Conservation (phyloP, 2,888 invertebrate genomes). For the Spisula solida region DNA sequence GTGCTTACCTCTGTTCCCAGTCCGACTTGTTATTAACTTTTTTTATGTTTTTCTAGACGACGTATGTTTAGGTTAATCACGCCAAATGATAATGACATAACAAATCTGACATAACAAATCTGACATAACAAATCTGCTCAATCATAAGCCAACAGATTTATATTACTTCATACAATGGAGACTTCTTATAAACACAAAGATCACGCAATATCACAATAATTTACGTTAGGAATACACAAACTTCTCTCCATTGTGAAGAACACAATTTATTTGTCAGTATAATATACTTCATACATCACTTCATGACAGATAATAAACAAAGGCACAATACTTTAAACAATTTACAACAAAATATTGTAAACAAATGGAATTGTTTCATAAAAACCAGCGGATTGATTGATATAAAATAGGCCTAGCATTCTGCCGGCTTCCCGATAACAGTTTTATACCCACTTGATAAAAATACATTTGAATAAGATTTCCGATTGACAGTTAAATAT, state of each 20-base stretch:
- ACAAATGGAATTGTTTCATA: slow-evolving; percentile 57
- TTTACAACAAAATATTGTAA: slow-evolving; percentile 29
- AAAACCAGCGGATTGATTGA: slow-evolving; percentile 40
- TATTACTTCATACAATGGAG: slow-evolving; percentile 1
- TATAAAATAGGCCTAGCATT: slow-evolving; percentile 44
- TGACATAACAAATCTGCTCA: neutral
- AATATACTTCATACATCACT: slow-evolving; percentile 10
- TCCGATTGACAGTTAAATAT: slow-evolving; percentile 53
- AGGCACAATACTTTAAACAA: slow-evolving; percentile 38
- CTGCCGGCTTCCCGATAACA: neutral
- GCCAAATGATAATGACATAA: neutral
- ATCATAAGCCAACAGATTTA: neutral
- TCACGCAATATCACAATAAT: slow-evolving; percentile 1
- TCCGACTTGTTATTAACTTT: too few relatives aligned
- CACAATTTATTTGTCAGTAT: slow-evolving; percentile 2
- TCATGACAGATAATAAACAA: slow-evolving; percentile 45
- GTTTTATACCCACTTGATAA: slow-evolving; percentile 15
- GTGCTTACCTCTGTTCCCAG: too few relatives aligned
- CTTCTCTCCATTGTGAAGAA: neutral
- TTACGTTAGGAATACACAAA: slow-evolving; percentile 6
- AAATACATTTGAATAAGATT: slow-evolving; percentile 43
- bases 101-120: neutral
- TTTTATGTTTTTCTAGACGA: too few relatives aligned
- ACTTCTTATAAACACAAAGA: slow-evolving; percentile 4
- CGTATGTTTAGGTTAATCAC: neutral